Evolutionary conservation across 2,113 vertebrate species (phyloP).

Genomic region (Carassius carassius): DNA sequence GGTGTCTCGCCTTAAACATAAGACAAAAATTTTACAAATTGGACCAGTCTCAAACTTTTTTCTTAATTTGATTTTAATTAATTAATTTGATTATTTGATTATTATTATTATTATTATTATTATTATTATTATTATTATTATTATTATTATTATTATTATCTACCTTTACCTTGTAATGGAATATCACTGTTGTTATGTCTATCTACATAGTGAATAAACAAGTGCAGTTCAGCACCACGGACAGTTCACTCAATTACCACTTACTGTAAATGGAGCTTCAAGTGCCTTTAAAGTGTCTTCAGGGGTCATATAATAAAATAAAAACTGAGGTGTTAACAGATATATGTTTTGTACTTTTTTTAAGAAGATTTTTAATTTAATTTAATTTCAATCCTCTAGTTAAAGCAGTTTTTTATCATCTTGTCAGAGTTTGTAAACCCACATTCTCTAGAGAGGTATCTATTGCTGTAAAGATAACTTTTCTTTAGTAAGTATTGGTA

Average conservation of each 20-base stretch:
- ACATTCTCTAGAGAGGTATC: not conserved
- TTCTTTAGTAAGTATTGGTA: constrained; percentile 15
- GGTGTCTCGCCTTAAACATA: too few relatives aligned
- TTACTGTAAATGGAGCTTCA: not conserved
- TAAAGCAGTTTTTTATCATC: not conserved
- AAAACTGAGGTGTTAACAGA: not conserved
- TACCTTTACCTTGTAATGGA: not conserved
- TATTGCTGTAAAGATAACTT: not conserved
- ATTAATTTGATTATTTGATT: too few relatives aligned
- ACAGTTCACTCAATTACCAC: not conserved
- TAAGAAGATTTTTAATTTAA: too few relatives aligned
- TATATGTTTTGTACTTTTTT: not conserved
- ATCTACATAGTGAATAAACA: not conserved
- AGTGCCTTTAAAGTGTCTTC: not conserved
- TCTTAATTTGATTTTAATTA: too few relatives aligned
- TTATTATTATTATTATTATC: too few relatives aligned
- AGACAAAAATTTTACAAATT: not conserved
- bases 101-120: too few relatives aligned
- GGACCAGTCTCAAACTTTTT: not conserved
- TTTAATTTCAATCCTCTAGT: not conserved
- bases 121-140: too few relatives aligned
- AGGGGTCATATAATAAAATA: not conserved
- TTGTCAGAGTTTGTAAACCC: not conserved
- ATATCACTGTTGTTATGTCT: not conserved
- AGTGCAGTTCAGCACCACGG: constrained; percentile 27